Evolutionary conservation across 2,888 invertebrate genomes (phyloP), one percentile per base, ranked within the genome.

Genomic region (Heliconius aoede): DNA sequence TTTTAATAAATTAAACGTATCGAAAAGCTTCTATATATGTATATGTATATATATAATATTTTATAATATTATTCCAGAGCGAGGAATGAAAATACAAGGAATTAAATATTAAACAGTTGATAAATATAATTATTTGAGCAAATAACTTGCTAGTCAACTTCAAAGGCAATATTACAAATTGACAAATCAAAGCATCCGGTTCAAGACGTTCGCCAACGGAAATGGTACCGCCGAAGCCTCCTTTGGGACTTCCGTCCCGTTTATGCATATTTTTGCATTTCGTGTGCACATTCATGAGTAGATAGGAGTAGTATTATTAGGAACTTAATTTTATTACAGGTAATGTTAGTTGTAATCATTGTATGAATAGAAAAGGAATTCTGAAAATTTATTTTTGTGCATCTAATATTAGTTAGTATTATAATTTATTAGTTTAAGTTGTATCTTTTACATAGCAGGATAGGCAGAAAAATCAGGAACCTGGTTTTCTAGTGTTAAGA

Each of bases 121-220:
- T 46, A 8, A 46, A 46, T 46, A 46, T 40, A 40, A 3, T 36
- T n/a, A 30, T 28, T 51, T n/a, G 55, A 69, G 11, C 7, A 21
- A 55, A 9, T 55, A 15, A 32, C 2, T n/a, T n/a, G n/a, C n/a
- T n/a, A n/a, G 18, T 51, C 9, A 32, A 21, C 69, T 51, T 74
- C 30, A 24, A 55, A 67, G 67, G 67, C 74, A 60, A 40, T 64
- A 62, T 72, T 55, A 71, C 72, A 58, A 65, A 72, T 64, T 76
- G 71, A 78, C 76, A 80, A 80, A 80, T 80, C 78, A 78, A 76
- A 80, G 78, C 74, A 74, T 80, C 77, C 80, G 75, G 79, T 74
- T 75, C 76, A 72, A 64, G 61, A 76, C 51, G 71, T 60, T 65
- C 73, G 64, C 40, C 28, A 74, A 36, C 74, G 79, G 77, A 79